A percentile compares a stretch with the other conserved stretches of the same genome.
phyloP scores from a whole-genome alignment of 2,888 invertebrate genomes.

The Mechanitis mazaeus region DNA sequence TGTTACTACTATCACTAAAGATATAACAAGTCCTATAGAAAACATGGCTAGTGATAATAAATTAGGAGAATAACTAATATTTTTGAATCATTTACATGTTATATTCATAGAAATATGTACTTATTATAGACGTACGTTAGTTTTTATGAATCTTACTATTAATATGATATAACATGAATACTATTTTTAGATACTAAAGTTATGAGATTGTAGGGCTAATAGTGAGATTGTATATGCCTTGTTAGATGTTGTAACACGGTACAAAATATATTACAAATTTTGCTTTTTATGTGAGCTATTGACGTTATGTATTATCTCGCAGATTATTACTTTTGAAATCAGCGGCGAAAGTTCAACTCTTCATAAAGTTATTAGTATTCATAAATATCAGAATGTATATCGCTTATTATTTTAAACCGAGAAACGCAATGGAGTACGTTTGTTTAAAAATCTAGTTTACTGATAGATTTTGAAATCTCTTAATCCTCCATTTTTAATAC shows the following conservation, averaged over 20 bases:
- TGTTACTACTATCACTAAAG: slow-evolving; percentile 7
- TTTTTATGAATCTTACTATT: neutral
- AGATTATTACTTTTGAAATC: no score
- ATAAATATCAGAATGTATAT: no score
- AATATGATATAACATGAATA: neutral
- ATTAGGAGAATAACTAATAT: slow-evolving; percentile 6
- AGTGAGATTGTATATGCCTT: slow-evolving; percentile 5
- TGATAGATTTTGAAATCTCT: no score
- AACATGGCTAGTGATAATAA: slow-evolving; percentile 12
- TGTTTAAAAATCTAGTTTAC: no score
- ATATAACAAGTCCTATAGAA: slow-evolving; percentile 14
- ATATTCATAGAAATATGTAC: neutral
- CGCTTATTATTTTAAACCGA: no score
- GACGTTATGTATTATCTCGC: neutral
- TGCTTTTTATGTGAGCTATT: slow-evolving; percentile 4
- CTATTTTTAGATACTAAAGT: neutral
- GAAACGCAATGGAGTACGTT: no score
- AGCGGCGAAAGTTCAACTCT: no score
- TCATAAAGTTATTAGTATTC: no score
- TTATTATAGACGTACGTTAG: neutral
- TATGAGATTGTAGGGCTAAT: slow-evolving; percentile 1
- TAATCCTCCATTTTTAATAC: no score
- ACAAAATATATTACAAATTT: neutral
- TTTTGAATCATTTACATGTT: neutral
- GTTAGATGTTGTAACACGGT: slow-evolving; percentile 1